Percentiles rank a stretch among this genome's conserved stretches.
Evolutionary conservation across 2,888 invertebrate genomes (phyloP).

Genomic region (Mythimna impura): DNA sequence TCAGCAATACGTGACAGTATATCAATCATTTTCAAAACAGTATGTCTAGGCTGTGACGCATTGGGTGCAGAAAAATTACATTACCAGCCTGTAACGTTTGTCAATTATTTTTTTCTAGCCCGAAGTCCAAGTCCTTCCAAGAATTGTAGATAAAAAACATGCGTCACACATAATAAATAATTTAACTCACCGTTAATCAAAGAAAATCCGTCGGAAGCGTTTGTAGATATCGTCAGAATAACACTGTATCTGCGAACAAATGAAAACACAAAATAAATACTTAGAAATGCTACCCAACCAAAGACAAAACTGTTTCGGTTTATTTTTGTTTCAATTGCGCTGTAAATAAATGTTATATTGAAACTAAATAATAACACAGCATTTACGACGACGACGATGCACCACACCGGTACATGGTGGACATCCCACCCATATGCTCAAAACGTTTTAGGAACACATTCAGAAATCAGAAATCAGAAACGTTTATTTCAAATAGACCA

Average conservation of each 20-base stretch:
- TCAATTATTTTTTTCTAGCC: neutral
- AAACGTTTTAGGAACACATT: too few species aligned
- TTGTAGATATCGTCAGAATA: conserved; percentile 85
- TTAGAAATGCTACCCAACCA: conserved; percentile 9
- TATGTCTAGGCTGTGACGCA: conserved; percentile 13
- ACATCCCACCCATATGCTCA: too few species aligned
- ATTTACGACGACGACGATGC: too few species aligned
- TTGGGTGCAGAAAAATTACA: neutral
- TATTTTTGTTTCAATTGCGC: conserved; percentile 42
- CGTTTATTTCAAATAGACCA: too few species aligned
- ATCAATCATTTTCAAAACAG: conserved; percentile 14
- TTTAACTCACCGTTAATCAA: conserved; percentile 84
- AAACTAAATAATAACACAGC: too few species aligned
- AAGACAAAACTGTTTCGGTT: neutral
- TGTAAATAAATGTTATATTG: neutral
- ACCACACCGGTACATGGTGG: too few species aligned
- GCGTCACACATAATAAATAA: neutral
- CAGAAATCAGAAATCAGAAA: too few species aligned
- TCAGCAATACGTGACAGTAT: conserved; percentile 5
- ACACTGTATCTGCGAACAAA: conserved; percentile 84
- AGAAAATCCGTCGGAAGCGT: conserved; percentile 83
- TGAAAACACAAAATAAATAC: conserved; percentile 39
- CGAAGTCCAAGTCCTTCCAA: neutral
- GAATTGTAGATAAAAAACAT: neutral
- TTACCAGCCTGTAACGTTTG: neutral